Base-by-base conservation (phyloP, 2,113 vertebrate genomes). In the Aptenodytes patagonicus region DNA sequence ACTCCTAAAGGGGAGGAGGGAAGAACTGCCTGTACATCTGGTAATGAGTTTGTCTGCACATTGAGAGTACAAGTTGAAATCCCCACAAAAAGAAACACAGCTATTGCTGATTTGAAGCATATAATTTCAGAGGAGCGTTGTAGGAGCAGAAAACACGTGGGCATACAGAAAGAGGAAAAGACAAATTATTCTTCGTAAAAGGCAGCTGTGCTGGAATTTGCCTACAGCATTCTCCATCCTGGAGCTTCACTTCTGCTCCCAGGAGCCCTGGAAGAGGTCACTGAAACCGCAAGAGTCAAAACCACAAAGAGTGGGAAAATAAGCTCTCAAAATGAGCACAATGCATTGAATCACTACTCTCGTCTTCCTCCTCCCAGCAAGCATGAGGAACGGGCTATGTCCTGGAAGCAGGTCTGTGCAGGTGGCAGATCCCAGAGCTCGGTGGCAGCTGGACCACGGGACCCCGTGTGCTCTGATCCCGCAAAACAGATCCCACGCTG, bases 81-180 rank as follows among this genome's bases (percentile, higher is more conserved):
- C 57, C 34, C 61, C 89, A 38, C 46, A 77, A 54, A 89, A 95
- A 62, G 32, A 57, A 94, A 47, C 25, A 69, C 19, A 79, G 49
- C 73, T 89, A 82, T 31, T 65, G 91, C 62, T 90, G 84, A 93
- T 89, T 10, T 62, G 81, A 94, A 91, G 84, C 62, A 62, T 73
- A 6, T 85, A 57, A 95, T 97, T 95, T 95, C 84, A 95, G 66
- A 93, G 79, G 29, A 90, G 83, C 4, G 36, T 87, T 89, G 91
- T 58, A 95, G 87, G 90, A 94, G 70, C 66, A 96, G 75, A 95
- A 93, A 91, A 93, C 36, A 93, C 0, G 22, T 93, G 84, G 93
- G 84, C 84, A 95, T 49, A 60, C 4, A 92, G 83, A 95, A 93
- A 75, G 76, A 91, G 38, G 64, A 86, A 75, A 90, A 94, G 70